These are phyloP conservation scores for Trigoniulus corallinus DNA, from an alignment of 1,140 invertebrate species.

Conservation along the genomic window DNA sequence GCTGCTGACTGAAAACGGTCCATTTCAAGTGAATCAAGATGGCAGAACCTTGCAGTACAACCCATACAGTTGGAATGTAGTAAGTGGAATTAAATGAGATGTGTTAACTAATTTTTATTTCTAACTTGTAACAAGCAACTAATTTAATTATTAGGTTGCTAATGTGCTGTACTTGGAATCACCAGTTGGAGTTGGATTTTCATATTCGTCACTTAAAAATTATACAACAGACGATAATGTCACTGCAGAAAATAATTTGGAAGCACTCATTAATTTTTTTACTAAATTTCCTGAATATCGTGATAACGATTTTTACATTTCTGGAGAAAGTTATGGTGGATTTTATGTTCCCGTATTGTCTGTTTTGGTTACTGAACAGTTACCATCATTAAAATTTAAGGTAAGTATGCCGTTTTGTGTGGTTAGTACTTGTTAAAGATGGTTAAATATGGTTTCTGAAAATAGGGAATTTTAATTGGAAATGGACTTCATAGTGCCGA, in stretches of 20 bases:
- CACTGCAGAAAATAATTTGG: constrained; percentile 25
- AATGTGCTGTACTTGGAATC: constrained; percentile 38
- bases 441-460: constrained; percentile 9
- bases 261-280: constrained; percentile 33
- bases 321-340: constrained; percentile 31
- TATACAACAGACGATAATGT: constrained; percentile 30
- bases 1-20: constrained; percentile 32
- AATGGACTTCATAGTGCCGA: constrained; percentile 30
- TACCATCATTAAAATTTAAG: constrained; percentile 24
- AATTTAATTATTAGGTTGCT: constrained; percentile 15
- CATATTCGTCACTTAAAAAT: constrained; percentile 24
- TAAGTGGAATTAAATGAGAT: no score
- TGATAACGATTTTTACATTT: constrained; percentile 26
- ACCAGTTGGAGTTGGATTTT: constrained; percentile 38
- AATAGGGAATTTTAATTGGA: constrained; percentile 34
- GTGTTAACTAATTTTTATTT: neutral
- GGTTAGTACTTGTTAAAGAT: neutral
- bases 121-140: neutral
- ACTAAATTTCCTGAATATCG: constrained; percentile 31
- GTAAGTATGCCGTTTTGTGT: no score
- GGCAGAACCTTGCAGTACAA: constrained; percentile 27
- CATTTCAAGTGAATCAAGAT: constrained; percentile 25
- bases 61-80: constrained; percentile 30
- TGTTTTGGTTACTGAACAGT: constrained; percentile 25
- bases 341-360: constrained; percentile 34